Conservation (phyloP, 2,888 invertebrate species). For the Lamproptera curius region DNA sequence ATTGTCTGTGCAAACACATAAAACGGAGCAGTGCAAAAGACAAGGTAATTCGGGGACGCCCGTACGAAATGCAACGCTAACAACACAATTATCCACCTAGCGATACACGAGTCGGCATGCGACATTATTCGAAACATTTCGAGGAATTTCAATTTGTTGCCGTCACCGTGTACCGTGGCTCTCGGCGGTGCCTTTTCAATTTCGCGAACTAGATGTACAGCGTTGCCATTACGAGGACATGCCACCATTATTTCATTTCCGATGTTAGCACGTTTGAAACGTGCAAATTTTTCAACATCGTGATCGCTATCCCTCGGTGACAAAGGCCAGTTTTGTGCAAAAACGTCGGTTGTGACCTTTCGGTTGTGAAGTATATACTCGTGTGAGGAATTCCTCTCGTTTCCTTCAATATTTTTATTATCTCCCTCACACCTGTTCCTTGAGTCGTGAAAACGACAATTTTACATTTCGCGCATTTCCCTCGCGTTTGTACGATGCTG, state of each 20-base stretch:
- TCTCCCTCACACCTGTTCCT: conserved; percentile 58
- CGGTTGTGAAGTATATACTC: too few species aligned
- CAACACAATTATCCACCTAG: too few species aligned
- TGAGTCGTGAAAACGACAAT: conserved; percentile 69
- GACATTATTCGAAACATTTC: conserved; percentile 27
- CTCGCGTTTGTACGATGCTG: conserved; percentile 52
- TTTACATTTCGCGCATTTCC: conserved; percentile 61
- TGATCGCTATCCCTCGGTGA: not conserved
- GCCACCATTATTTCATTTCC: conserved; percentile 18
- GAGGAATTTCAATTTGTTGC: conserved; percentile 44
- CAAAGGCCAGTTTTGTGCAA: conserved; percentile 5
- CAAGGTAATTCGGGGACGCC: too few species aligned
- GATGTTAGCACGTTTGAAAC: conserved; percentile 7
- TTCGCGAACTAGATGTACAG: conserved; percentile 21
- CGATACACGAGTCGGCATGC: not conserved
- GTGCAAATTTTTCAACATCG: conserved; percentile 13
- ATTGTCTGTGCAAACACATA: too few species aligned
- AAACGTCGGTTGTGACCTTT: conserved; percentile 15
- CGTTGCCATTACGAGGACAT: conserved; percentile 12
- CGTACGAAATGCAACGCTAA: too few species aligned
- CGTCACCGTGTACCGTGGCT: conserved; percentile 32
- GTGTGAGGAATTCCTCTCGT: conserved; percentile 41
- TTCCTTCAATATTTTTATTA: conserved; percentile 50
- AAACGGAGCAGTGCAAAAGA: too few species aligned
- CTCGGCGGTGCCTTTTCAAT: conserved; percentile 20